These are phyloP conservation scores for Ormyrus nitidulus DNA, from an alignment of 2,888 invertebrate genomes.

Conservation along the genomic window DNA sequence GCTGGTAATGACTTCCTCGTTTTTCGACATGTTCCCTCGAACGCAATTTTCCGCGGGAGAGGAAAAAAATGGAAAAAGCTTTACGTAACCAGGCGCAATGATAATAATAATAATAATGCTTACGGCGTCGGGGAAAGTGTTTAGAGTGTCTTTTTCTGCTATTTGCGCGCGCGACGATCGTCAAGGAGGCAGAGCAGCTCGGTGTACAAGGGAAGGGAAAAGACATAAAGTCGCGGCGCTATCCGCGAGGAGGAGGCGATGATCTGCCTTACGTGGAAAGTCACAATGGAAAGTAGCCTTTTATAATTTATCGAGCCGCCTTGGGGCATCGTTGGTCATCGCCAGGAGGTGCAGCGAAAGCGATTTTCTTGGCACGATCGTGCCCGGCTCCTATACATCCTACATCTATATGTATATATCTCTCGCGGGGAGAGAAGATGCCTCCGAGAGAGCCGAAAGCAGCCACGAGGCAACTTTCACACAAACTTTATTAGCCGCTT, in stretches of 20 bases:
- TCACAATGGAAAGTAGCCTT: conserved; percentile 57
- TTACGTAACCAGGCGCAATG: conserved; percentile 23
- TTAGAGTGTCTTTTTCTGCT: conserved; percentile 6
- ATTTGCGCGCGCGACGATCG: too few species aligned
- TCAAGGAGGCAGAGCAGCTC: too few species aligned
- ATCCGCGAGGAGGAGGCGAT: conserved; percentile 9
- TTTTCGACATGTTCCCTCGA: conserved; percentile 4
- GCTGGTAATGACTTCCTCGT: conserved; percentile 43
- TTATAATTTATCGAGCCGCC: conserved; percentile 53
- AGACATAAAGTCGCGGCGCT: background rate
- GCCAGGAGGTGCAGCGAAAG: conserved; percentile 61
- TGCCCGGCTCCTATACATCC: conserved; percentile 32
- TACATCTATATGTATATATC: background rate
- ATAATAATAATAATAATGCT: background rate
- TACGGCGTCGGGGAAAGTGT: conserved; percentile 19
- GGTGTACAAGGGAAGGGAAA: background rate
- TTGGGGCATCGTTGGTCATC: conserved; percentile 62
- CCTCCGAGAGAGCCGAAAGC: conserved; percentile 30
- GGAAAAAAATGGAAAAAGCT: conserved; percentile 14
- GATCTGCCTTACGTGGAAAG: conserved; percentile 43
- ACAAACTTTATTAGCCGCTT: conserved; percentile 56
- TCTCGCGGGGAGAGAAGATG: conserved; percentile 36
- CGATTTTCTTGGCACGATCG: conserved; percentile 60
- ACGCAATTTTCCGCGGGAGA: background rate
- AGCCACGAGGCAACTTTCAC: conserved; percentile 69